Evolutionary conservation across 2,888 invertebrate genomes (phyloP).

Genomic region (Phaedon cochleariae): DNA sequence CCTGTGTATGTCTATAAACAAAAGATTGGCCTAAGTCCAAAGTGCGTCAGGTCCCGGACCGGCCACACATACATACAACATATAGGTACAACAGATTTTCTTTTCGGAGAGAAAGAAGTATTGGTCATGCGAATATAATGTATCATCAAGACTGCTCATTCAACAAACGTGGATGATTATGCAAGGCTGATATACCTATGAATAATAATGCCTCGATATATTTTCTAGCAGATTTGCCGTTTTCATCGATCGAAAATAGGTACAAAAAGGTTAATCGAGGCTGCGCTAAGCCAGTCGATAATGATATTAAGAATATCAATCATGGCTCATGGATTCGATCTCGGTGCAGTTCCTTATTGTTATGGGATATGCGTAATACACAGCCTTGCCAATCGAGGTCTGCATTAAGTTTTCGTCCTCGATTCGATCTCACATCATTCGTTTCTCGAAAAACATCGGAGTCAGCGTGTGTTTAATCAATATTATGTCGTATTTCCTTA

Average conservation of each 20-base stretch:
- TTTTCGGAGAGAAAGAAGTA: no score
- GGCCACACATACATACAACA: no score
- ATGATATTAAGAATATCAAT: neutral
- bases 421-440: slow-evolving; percentile 7
- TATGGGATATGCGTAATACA: slow-evolving; percentile 56
- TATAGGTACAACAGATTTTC: no score
- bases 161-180: no score
- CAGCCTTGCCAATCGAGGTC: slow-evolving; percentile 57
- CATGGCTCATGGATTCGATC: slow-evolving; percentile 43
- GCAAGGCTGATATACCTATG: no score
- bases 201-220: neutral
- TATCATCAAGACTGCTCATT: no score
- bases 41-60: no score
- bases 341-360: slow-evolving; percentile 57
- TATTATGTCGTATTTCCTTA: slow-evolving; percentile 10
- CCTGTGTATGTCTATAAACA: no score
- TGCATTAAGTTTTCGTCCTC: slow-evolving; percentile 28
- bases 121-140: no score
- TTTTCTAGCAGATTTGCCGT: neutral
- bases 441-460: slow-evolving; percentile 9
- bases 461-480: slow-evolving; percentile 5
- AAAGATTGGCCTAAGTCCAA: no score
- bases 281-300: neutral
- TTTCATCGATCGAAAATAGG: neutral
- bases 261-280: neutral